Conservation (phyloP, 2,888 invertebrate species). For the Periphyllus acericola region DNA sequence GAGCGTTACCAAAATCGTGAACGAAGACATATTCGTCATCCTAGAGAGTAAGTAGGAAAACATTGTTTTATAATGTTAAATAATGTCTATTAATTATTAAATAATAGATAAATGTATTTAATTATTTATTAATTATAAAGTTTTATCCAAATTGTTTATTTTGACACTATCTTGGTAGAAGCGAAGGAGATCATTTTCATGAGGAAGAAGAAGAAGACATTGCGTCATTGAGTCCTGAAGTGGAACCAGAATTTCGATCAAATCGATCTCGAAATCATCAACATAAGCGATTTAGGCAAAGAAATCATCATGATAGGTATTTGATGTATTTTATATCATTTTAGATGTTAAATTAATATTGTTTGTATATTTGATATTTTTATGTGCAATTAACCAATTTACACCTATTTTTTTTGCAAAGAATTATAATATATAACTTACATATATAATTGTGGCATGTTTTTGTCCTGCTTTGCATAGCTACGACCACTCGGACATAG, state of each 20-base stretch:
- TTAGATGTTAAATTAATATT: slow-evolving; percentile 21
- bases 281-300: slow-evolving; percentile 33
- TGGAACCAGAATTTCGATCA: slow-evolving; percentile 51
- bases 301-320: slow-evolving; percentile 55
- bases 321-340: background rate
- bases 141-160: no score
- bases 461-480: slow-evolving; percentile 63
- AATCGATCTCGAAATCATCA: slow-evolving; percentile 47
- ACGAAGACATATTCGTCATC: slow-evolving; percentile 65
- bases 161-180: slow-evolving; percentile 25
- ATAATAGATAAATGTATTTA: background rate
- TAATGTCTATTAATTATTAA: background rate
- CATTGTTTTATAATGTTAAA: background rate
- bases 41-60: slow-evolving; percentile 64
- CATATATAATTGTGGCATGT: slow-evolving; percentile 51
- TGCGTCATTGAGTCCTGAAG: slow-evolving; percentile 37
- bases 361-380: slow-evolving; percentile 20
- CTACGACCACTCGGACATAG: slow-evolving; percentile 65
- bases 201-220: slow-evolving; percentile 48
- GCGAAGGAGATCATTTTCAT: slow-evolving; percentile 57
- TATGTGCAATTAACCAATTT: slow-evolving; percentile 43
- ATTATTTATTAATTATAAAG: background rate
- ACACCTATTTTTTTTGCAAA: background rate
- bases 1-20: slow-evolving; percentile 64
- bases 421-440: slow-evolving; percentile 25